Conservation (phyloP, 2,888 invertebrate genomes). For the Glaucopsyche alexis region DNA sequence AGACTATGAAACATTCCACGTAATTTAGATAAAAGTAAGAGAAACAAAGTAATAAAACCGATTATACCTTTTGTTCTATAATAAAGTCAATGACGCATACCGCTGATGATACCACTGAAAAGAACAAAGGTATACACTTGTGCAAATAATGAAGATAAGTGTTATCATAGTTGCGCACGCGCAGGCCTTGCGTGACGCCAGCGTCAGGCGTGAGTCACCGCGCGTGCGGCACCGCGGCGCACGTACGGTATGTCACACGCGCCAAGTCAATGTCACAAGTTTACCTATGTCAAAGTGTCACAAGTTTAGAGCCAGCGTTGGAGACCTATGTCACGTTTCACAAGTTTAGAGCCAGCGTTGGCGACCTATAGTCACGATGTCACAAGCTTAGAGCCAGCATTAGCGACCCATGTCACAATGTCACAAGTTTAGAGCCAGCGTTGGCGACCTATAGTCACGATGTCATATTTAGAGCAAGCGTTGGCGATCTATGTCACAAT, state of each 20-base stretch:
- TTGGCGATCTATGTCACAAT: no score
- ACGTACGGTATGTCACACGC: constrained; percentile 31
- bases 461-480: no score
- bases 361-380: no score
- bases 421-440: no score
- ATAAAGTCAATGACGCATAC: constrained; percentile 10
- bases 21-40: background rate
- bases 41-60: background rate
- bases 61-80: background rate
- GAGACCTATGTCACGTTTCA: no score
- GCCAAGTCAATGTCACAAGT: background rate
- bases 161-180: constrained; percentile 35
- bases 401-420: no score
- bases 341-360: no score
- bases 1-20: background rate
- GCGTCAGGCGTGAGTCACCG: constrained; percentile 31
- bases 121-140: constrained; percentile 3
- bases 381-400: background rate
- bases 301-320: no score
- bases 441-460: no score
- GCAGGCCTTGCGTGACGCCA: constrained; percentile 38
- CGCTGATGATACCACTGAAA: constrained; percentile 3
- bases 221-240: constrained; percentile 28
- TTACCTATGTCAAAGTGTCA: no score
- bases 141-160: constrained; percentile 17